Evolutionary conservation across 2,888 invertebrate genomes (phyloP).

Genomic region (Octonoba sinensis): DNA sequence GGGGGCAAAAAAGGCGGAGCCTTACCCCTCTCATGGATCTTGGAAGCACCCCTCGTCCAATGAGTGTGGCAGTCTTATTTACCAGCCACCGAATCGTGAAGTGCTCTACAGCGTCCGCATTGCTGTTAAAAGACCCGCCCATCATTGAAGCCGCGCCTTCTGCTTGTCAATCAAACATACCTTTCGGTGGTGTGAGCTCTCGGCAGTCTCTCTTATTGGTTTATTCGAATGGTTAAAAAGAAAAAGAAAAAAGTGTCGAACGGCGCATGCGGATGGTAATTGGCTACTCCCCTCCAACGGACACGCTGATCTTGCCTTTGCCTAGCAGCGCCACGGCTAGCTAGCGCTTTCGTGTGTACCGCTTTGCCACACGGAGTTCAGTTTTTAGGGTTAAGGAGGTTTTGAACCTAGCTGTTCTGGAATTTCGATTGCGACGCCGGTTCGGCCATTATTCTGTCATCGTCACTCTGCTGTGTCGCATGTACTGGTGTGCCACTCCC

Average conservation of each 20-base stretch:
- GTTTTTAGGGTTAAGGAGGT: slow-evolving; percentile 64
- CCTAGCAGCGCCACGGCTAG: slow-evolving; percentile 48
- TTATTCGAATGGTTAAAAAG: slow-evolving; percentile 36
- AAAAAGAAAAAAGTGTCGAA: slow-evolving; percentile 32
- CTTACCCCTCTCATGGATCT: slow-evolving; percentile 15
- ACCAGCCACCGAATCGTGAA: slow-evolving; percentile 44
- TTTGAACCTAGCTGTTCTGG: slow-evolving; percentile 53
- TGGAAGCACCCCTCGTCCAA: slow-evolving; percentile 38
- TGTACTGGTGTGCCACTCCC: slow-evolving; percentile 46
- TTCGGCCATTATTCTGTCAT: slow-evolving; percentile 35
- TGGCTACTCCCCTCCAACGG: slow-evolving; percentile 62
- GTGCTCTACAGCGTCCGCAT: slow-evolving; percentile 40
- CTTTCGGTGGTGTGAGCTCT: slow-evolving; percentile 30
- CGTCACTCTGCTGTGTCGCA: slow-evolving; percentile 38
- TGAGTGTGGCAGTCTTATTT: slow-evolving; percentile 45
- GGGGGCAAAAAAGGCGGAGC: slow-evolving; percentile 55
- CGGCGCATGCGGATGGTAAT: slow-evolving; percentile 61
- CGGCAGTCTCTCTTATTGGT: slow-evolving; percentile 40
- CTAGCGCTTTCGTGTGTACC: slow-evolving; percentile 34
- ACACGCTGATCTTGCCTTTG: slow-evolving; percentile 28
- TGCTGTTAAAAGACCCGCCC: slow-evolving; percentile 33
- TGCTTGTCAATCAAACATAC: slow-evolving; percentile 47
- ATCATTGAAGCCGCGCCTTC: slow-evolving; percentile 24
- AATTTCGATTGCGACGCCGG: slow-evolving; percentile 49
- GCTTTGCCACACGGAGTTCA: slow-evolving; percentile 47